A percentile compares a stretch with the other conserved stretches of the same genome.
These are phyloP conservation scores for Ariolimax columbianus DNA, from an alignment of 2,888 invertebrate genomes.

Conservation along the genomic window DNA sequence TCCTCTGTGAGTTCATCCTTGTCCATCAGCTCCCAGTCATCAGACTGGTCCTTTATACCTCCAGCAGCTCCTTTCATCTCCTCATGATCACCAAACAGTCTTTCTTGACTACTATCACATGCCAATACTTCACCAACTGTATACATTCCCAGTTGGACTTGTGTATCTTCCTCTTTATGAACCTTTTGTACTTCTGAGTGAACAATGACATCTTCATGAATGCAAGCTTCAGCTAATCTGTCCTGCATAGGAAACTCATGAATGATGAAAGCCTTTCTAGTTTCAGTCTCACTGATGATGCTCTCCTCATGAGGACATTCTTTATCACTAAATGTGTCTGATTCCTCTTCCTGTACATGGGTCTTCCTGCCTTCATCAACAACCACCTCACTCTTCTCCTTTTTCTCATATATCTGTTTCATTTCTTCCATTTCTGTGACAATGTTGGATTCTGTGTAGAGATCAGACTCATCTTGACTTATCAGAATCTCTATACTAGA, in stretches of 20 bases:
- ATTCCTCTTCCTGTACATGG: too few relatives aligned
- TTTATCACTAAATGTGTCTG: too few relatives aligned
- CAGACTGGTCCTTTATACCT: conserved; percentile 39
- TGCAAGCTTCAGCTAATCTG: background rate
- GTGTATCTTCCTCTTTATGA: background rate
- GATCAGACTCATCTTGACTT: too few relatives aligned
- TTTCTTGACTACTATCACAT: background rate
- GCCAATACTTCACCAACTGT: background rate
- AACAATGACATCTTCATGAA: background rate
- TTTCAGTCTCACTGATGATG: background rate
- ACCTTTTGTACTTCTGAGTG: background rate
- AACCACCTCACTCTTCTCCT: background rate
- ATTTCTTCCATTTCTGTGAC: too few relatives aligned
- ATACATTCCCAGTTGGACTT: background rate
- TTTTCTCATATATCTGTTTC: background rate
- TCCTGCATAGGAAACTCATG: background rate
- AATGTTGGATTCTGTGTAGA: too few relatives aligned
- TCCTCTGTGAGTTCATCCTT: conserved; percentile 57
- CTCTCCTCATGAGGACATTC: too few relatives aligned
- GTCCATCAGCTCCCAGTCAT: conserved; percentile 67
- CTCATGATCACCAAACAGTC: background rate
- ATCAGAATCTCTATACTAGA: background rate
- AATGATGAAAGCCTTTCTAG: background rate
- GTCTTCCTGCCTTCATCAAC: background rate
- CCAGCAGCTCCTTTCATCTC: conserved; percentile 13